Percentiles rank a stretch among this genome's conserved stretches.
These are phyloP conservation scores for Agelaius phoeniceus DNA, from an alignment of 2,113 vertebrate species.

Conservation along the genomic window DNA sequence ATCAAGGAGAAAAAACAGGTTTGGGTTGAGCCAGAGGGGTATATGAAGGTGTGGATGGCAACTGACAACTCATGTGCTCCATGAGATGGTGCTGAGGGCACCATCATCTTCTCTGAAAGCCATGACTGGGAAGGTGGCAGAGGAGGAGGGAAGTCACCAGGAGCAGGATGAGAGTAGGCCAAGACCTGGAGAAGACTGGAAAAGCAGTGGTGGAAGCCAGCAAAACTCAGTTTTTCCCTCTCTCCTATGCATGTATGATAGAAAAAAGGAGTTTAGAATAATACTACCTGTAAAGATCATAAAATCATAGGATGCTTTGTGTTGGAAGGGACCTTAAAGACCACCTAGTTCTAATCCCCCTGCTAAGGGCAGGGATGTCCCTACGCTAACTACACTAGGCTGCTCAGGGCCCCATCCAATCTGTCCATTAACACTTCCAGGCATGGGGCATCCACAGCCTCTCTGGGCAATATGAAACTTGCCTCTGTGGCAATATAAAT, in stretches of 20 bases:
- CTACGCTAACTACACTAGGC: too few relatives aligned
- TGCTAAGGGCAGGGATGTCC: not conserved
- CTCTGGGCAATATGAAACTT: not conserved
- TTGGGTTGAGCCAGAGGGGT: rapidly evolving
- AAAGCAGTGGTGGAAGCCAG: not conserved
- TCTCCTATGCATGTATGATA: rapidly evolving
- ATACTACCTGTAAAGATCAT: not conserved
- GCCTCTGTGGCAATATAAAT: not conserved
- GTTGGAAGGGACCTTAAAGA: not conserved
- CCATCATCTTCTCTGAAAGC: not conserved
- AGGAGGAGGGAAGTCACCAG: not conserved
- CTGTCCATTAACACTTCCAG: not conserved
- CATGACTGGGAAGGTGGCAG: not conserved
- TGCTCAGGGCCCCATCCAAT: not conserved
- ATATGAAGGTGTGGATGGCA: not conserved
- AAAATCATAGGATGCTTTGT: not conserved
- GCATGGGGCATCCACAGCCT: not conserved
- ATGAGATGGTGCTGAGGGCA: not conserved
- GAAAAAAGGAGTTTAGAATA: not conserved
- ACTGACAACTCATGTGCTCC: not conserved
- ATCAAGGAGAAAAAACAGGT: not conserved
- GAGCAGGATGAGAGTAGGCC: not conserved
- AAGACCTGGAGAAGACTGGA: not conserved
- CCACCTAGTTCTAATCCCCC: not conserved
- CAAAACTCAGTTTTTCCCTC: not conserved